Evolutionary conservation across 2,113 vertebrate species (phyloP).

Genomic region (Triplophysa dalaica): DNA sequence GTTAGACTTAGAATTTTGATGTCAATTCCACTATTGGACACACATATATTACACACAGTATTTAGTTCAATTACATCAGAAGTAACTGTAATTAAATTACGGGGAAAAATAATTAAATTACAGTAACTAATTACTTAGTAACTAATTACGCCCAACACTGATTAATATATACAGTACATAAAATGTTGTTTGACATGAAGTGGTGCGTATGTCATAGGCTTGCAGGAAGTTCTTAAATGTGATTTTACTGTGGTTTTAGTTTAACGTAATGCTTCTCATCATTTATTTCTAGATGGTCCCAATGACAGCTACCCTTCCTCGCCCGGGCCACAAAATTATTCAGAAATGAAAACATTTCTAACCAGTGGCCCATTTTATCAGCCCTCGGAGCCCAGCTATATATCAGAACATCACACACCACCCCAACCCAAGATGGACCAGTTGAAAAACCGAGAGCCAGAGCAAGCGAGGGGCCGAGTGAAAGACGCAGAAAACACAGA

Average conservation of each 20-base stretch:
- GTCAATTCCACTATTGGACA: too few species aligned
- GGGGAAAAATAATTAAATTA: too few species aligned
- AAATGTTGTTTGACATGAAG: too few species aligned
- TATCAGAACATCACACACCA: constrained; percentile 95
- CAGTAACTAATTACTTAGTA: too few species aligned
- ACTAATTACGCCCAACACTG: too few species aligned
- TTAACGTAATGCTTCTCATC: background rate
- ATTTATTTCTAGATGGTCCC: constrained; percentile 88
- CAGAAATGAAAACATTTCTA: constrained; percentile 89
- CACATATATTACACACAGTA: too few species aligned
- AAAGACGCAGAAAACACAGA: constrained; percentile 57
- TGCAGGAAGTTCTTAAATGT: background rate
- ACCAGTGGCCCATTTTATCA: constrained; percentile 83
- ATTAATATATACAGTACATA: too few species aligned
- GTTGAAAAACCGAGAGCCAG: constrained; percentile 74
- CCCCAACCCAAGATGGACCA: constrained; percentile 87
- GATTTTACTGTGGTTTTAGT: too few species aligned
- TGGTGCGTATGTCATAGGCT: too few species aligned
- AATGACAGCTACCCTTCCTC: constrained; percentile 92
- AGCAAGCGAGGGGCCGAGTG: constrained; percentile 76
- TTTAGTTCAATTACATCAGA: too few species aligned
- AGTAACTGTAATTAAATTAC: too few species aligned
- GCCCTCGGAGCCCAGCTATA: constrained; percentile 92
- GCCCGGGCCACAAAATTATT: constrained; percentile 91
- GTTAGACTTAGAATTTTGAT: too few species aligned